These are phyloP conservation scores for Ophraella communa DNA, from an alignment of 2,888 invertebrate genomes.

Conservation along the genomic window DNA sequence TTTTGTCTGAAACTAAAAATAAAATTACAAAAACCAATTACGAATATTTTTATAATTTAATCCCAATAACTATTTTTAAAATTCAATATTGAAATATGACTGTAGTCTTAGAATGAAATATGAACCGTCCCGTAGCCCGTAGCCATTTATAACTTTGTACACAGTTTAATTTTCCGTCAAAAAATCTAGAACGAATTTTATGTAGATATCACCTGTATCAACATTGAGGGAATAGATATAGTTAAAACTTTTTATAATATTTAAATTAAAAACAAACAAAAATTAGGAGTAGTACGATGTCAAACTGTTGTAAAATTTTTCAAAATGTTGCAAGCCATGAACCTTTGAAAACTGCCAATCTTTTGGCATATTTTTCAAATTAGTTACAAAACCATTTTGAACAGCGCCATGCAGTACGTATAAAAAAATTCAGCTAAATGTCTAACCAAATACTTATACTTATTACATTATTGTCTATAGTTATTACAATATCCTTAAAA, in stretches of 20 bases:
- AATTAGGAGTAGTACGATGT: background rate
- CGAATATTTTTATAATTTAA: no score
- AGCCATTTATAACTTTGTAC: no score
- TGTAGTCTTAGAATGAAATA: no score
- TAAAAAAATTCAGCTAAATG: constrained; percentile 25
- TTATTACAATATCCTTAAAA: constrained; percentile 35
- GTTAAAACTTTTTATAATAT: no score
- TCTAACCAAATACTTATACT: constrained; percentile 24
- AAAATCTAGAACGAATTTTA: background rate
- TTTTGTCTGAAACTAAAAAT: no score
- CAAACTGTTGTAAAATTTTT: constrained; percentile 27
- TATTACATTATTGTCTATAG: constrained; percentile 36
- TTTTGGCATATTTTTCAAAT: constrained; percentile 5
- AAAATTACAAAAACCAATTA: no score
- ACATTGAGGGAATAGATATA: background rate
- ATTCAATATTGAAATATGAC: no score
- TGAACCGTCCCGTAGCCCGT: no score
- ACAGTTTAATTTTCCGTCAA: no score
- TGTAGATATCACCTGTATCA: background rate
- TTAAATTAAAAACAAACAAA: background rate
- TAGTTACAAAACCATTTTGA: constrained; percentile 11
- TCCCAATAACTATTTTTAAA: no score
- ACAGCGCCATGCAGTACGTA: constrained; percentile 22
- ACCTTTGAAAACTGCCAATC: constrained; percentile 8
- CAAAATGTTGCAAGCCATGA: constrained; percentile 13